These are phyloP conservation scores for Deilephila porcellus DNA, from an alignment of 2,888 invertebrate species.

Conservation along the genomic window DNA sequence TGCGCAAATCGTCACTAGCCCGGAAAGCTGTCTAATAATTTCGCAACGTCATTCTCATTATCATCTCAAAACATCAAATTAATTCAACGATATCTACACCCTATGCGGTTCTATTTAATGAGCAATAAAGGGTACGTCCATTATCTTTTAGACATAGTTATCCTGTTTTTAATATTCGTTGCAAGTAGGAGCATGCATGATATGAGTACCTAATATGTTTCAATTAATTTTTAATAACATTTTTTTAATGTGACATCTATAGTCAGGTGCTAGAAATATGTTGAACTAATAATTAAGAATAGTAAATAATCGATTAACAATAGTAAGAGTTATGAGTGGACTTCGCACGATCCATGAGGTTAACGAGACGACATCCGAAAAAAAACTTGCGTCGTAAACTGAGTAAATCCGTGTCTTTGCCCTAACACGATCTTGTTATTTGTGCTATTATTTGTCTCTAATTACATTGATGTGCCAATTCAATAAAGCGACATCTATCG, in stretches of 20 bases:
- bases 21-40: not conserved
- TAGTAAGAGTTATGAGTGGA: slow-evolving; percentile 44
- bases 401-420: not conserved
- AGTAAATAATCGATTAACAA: not conserved
- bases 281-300: not conserved
- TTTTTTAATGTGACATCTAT: not conserved
- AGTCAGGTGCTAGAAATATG: not conserved
- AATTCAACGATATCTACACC: slow-evolving; percentile 30
- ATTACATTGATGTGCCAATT: not conserved
- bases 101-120: slow-evolving; percentile 33
- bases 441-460: not conserved
- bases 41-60: slow-evolving; percentile 15
- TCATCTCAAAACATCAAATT: slow-evolving; percentile 21
- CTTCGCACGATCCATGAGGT: slow-evolving; percentile 51
- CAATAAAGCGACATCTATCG: not conserved
- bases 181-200: too few relatives aligned
- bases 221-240: not conserved
- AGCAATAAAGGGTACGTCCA: slow-evolving; percentile 16
- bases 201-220: too few relatives aligned
- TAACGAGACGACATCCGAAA: slow-evolving; percentile 42
- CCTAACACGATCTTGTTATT: slow-evolving; percentile 16
- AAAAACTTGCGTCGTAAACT: slow-evolving; percentile 27
- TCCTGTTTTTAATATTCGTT: not conserved
- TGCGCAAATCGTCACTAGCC: slow-evolving; percentile 2
- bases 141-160: not conserved